Conservation (phyloP, 2,888 invertebrate genomes). For the Acleris literana region DNA sequence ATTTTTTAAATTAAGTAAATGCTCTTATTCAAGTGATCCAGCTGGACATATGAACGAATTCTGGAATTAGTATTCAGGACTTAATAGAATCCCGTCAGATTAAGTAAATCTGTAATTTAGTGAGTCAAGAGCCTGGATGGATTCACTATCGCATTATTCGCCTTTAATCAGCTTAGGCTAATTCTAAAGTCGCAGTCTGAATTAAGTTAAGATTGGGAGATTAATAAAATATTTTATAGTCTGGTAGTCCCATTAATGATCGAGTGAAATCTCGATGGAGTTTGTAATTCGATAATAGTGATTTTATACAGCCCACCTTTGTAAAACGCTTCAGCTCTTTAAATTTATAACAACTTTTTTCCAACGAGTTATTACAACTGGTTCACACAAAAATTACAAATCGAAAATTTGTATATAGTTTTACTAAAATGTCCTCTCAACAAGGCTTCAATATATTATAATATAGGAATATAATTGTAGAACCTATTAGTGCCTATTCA, state of each 20-base stretch:
- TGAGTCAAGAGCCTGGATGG: constrained; percentile 42
- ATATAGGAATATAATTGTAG: too few species aligned
- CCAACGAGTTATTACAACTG: too few species aligned
- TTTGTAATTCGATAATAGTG: not conserved
- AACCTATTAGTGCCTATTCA: constrained; percentile 42
- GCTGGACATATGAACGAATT: not conserved
- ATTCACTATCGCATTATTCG: constrained; percentile 40
- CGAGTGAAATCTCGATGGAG: not conserved
- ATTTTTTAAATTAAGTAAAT: too few species aligned
- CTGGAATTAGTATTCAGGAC: constrained; percentile 7
- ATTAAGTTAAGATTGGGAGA: constrained; percentile 23
- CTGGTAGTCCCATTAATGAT: not conserved
- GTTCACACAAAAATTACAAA: too few species aligned
- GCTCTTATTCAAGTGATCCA: too few species aligned
- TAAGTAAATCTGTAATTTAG: constrained; percentile 49
- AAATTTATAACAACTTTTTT: too few species aligned
- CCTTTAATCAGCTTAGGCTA: constrained; percentile 40
- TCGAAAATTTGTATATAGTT: too few species aligned
- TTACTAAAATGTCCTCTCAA: too few species aligned
- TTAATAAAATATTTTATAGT: constrained; percentile 20
- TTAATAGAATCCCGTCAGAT: constrained; percentile 43
- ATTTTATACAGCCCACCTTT: too few species aligned
- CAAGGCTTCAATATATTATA: too few species aligned
- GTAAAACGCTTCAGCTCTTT: too few species aligned
- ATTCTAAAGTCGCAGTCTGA: constrained; percentile 28